These are phyloP conservation scores for Plestiodon gilberti DNA, from an alignment of 2,113 vertebrate genomes.

Conservation along the genomic window DNA sequence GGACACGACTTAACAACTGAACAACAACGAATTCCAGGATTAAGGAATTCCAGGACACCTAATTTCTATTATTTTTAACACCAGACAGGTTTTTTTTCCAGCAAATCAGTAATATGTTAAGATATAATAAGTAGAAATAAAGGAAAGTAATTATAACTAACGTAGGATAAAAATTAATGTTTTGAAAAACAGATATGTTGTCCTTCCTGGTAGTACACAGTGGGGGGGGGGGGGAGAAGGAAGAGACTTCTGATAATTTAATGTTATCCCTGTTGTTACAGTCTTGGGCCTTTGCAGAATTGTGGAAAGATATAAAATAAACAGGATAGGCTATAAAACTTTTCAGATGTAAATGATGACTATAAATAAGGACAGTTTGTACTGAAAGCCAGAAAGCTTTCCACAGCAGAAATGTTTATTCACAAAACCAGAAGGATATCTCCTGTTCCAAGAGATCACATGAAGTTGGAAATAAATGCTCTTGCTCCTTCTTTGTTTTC, in stretches of 20 bases:
- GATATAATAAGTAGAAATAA: no score
- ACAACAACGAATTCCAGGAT: no score
- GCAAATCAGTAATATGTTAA: no score
- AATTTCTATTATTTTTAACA: no score
- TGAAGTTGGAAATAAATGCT: not conserved
- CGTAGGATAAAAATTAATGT: no score
- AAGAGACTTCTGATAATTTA: no score
- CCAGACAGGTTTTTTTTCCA: not conserved
- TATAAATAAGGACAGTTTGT: slow-evolving; percentile 14
- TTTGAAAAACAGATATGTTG: no score
- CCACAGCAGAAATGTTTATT: slow-evolving; percentile 12
- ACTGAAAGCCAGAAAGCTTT: slow-evolving; percentile 8
- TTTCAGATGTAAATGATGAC: slow-evolving; percentile 27
- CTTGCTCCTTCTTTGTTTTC: not conserved
- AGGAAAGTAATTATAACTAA: no score
- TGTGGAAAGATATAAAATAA: slow-evolving; percentile 24
- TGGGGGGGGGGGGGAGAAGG: no score
- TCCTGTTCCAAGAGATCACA: slow-evolving; percentile 24
- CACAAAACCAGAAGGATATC: slow-evolving; percentile 18
- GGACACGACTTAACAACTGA: no score
- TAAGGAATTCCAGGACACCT: not conserved
- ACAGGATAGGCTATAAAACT: slow-evolving; percentile 51
- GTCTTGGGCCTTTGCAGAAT: not conserved
- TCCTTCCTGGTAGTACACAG: no score
- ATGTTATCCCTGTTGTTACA: no score